These are phyloP conservation scores for Tineola bisselliella DNA, from an alignment of 2,888 invertebrate genomes.

Conservation along the genomic window DNA sequence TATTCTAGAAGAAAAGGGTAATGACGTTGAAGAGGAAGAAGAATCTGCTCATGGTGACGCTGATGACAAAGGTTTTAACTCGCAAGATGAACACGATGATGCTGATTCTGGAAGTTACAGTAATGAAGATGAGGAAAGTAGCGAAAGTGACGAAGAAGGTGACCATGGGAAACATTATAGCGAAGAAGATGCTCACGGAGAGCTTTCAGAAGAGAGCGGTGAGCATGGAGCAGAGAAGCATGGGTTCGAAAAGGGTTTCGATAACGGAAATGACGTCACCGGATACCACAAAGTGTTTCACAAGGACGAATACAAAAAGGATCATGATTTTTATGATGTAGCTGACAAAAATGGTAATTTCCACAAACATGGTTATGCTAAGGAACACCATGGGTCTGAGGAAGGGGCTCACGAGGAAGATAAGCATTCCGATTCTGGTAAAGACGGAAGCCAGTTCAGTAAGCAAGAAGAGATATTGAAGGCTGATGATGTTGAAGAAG, in stretches of 20 bases:
- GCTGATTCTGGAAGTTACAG: slow-evolving; percentile 66
- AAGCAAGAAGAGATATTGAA: slow-evolving; percentile 68
- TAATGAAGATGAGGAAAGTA: slow-evolving; percentile 61
- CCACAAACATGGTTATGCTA: slow-evolving; percentile 69
- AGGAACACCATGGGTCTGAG: slow-evolving; percentile 62
- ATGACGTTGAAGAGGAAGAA: slow-evolving; percentile 53
- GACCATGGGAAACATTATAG: slow-evolving; percentile 65
- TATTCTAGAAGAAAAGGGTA: slow-evolving; percentile 44
- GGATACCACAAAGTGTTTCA: slow-evolving; percentile 79
- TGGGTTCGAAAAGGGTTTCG: slow-evolving; percentile 26
- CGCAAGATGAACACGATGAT: slow-evolving; percentile 61
- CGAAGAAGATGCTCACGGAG: slow-evolving; percentile 63
- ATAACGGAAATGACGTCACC: slow-evolving; percentile 70
- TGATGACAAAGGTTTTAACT: slow-evolving; percentile 65
- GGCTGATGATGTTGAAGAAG: slow-evolving; percentile 61
- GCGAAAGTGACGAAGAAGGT: slow-evolving; percentile 61
- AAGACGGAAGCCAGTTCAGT: slow-evolving; percentile 59
- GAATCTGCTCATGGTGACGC: slow-evolving; percentile 65
- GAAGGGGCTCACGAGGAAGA: slow-evolving; percentile 69
- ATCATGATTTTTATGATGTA: slow-evolving; percentile 80
- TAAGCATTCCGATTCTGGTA: slow-evolving; percentile 60
- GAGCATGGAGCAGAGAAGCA: slow-evolving; percentile 67
- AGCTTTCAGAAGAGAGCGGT: slow-evolving; percentile 60
- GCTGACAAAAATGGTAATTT: slow-evolving; percentile 73
- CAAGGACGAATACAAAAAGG: slow-evolving; percentile 82